A percentile compares a stretch with the other conserved stretches of the same genome.
Conservation (phyloP, 2,888 invertebrate species). For the Cantharis rustica region DNA sequence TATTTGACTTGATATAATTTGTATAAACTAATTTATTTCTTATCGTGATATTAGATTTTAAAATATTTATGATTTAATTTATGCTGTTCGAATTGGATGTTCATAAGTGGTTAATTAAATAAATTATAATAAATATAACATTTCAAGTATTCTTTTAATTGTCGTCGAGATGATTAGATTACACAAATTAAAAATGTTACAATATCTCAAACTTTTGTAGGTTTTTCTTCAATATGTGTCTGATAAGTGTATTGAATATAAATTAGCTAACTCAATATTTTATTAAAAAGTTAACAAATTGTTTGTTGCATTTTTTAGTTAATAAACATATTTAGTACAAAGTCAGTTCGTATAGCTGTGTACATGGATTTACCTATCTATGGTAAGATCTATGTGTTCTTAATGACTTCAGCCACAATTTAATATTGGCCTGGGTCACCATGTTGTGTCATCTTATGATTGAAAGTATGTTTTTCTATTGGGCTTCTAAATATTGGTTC, state of each 20-base stretch:
- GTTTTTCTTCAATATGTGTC: not conserved
- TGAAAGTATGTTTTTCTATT: too few relatives aligned
- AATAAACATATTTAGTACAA: too few relatives aligned
- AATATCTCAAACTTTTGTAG: not conserved
- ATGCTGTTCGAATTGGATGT: constrained; percentile 19
- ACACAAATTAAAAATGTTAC: not conserved
- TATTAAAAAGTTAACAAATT: too few relatives aligned
- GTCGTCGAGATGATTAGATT: not conserved
- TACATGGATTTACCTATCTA: too few relatives aligned
- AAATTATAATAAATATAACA: constrained; percentile 8
- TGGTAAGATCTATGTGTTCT: too few relatives aligned
- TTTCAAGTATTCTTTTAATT: not conserved
- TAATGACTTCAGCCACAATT: too few relatives aligned
- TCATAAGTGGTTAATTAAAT: constrained; percentile 18
- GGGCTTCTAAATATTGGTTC: too few relatives aligned
- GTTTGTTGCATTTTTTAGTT: too few relatives aligned
- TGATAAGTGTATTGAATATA: not conserved
- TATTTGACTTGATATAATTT: not conserved
- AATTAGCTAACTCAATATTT: not conserved
- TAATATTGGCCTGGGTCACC: too few relatives aligned
- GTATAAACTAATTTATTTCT: constrained; percentile 7
- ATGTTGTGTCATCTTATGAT: too few relatives aligned
- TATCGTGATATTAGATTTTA: constrained; percentile 29
- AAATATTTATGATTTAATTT: constrained; percentile 29
- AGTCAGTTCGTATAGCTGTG: too few relatives aligned